Percentiles rank a stretch among this genome's conserved stretches.
These are phyloP conservation scores for Drosophila trichaetosa DNA, from an alignment of 2,888 invertebrate genomes.

Conservation along the genomic window DNA sequence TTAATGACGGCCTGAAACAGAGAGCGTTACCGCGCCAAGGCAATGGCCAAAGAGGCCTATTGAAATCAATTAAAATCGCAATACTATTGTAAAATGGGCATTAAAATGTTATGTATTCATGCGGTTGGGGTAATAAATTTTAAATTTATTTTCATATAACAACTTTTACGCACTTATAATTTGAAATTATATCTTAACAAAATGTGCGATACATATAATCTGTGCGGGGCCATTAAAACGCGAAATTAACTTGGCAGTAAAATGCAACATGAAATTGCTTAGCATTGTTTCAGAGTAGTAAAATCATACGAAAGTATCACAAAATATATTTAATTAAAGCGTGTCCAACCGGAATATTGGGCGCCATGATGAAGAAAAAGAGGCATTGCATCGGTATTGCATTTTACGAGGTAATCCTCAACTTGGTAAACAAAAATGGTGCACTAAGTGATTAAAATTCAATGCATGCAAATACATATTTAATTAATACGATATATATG, in stretches of 20 bases:
- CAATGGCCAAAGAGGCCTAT: constrained; percentile 48
- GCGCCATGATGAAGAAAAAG: not conserved
- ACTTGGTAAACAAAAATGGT: constrained; percentile 45
- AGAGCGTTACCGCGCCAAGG: constrained; percentile 16
- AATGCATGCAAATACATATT: constrained; percentile 71
- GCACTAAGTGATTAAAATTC: constrained; percentile 65
- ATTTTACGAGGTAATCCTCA: constrained; percentile 38
- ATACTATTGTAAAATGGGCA: constrained; percentile 33
- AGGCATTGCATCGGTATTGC: constrained; percentile 36
- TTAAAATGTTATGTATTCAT: constrained; percentile 68
- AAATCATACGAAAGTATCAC: constrained; percentile 30
- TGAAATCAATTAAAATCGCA: constrained; percentile 72
- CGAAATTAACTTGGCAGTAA: constrained; percentile 21
- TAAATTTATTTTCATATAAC: constrained; percentile 37
- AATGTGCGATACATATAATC: constrained; percentile 28
- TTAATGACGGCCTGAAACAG: constrained; percentile 61
- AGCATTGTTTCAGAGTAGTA: constrained; percentile 24
- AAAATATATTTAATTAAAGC: constrained; percentile 53
- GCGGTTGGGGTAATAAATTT: constrained; percentile 55
- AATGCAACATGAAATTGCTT: constrained; percentile 23
- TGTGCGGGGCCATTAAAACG: constrained; percentile 38
- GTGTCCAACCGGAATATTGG: constrained; percentile 17
- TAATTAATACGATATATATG: constrained; percentile 64
- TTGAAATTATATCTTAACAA: constrained; percentile 53
- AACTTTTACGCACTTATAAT: constrained; percentile 43